Evolutionary conservation across 1,140 invertebrate genomes (phyloP).

Genomic region (Cephus cinctus): DNA sequence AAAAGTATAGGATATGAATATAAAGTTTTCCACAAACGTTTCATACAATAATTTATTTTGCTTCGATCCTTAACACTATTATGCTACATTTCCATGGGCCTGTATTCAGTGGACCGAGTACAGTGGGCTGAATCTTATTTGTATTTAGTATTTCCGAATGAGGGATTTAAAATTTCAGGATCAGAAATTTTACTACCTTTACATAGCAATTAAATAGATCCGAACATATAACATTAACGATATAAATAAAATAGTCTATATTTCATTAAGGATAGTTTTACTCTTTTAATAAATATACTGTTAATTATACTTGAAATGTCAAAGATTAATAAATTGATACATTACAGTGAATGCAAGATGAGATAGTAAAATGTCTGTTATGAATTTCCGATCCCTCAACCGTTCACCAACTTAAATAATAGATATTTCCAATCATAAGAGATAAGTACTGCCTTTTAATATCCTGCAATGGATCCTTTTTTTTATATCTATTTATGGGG

Average conservation of each 20-base stretch:
- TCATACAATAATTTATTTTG: slow-evolving; percentile 31
- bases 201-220: background rate
- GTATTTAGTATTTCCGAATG: background rate
- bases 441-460: background rate
- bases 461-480: background rate
- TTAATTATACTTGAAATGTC: background rate
- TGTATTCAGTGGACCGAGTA: slow-evolving; percentile 18
- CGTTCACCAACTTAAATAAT: background rate
- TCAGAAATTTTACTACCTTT: too few species aligned
- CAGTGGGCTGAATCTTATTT: slow-evolving; percentile 14
- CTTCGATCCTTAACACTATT: slow-evolving; percentile 23
- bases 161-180: slow-evolving; percentile 1
- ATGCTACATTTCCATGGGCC: slow-evolving; percentile 25
- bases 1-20: background rate
- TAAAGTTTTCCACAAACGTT: slow-evolving; percentile 15
- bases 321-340: background rate
- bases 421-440: background rate
- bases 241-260: background rate
- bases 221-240: background rate
- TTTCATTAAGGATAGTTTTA: background rate
- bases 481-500: background rate
- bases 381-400: slow-evolving; percentile 4
- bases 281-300: background rate
- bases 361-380: too few species aligned
- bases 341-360: too few species aligned